These are phyloP conservation scores for Nibea coibor DNA, from an alignment of 2,113 vertebrate genomes.

Conservation along the genomic window DNA sequence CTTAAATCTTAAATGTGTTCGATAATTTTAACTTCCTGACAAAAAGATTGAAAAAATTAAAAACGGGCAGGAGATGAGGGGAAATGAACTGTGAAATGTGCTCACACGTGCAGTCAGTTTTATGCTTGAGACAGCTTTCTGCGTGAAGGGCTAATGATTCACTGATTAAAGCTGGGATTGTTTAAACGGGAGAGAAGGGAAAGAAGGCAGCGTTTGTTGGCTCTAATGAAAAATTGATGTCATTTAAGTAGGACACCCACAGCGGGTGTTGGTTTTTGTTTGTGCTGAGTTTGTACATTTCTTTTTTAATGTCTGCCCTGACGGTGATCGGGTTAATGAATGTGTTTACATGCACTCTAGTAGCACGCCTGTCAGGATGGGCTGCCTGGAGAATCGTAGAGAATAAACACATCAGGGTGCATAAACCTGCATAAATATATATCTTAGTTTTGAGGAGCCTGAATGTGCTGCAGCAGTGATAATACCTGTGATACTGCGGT, in stretches of 20 bases:
- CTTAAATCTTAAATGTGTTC: conserved; percentile 32
- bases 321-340: conserved; percentile 37
- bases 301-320: conserved; percentile 38
- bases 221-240: conserved; percentile 31
- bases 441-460: neutral
- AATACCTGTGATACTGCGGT: neutral
- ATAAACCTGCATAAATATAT: neutral
- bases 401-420: neutral
- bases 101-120: conserved; percentile 23
- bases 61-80: neutral
- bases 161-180: conserved; percentile 42
- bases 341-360: conserved; percentile 1
- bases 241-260: conserved; percentile 49
- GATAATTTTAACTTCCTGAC: conserved; percentile 5
- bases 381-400: neutral
- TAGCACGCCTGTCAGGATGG: neutral
- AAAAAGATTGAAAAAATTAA: conserved; percentile 14
- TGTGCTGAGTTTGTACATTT: conserved; percentile 38
- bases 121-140: conserved; percentile 31
- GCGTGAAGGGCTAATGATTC: conserved; percentile 37
- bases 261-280: conserved; percentile 29
- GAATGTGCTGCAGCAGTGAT: neutral
- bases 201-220: conserved; percentile 30
- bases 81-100: conserved; percentile 42
- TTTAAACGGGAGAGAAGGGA: conserved; percentile 36